These are phyloP conservation scores for Lasioglossum morio DNA, from an alignment of 2,888 invertebrate genomes.

Conservation along the genomic window DNA sequence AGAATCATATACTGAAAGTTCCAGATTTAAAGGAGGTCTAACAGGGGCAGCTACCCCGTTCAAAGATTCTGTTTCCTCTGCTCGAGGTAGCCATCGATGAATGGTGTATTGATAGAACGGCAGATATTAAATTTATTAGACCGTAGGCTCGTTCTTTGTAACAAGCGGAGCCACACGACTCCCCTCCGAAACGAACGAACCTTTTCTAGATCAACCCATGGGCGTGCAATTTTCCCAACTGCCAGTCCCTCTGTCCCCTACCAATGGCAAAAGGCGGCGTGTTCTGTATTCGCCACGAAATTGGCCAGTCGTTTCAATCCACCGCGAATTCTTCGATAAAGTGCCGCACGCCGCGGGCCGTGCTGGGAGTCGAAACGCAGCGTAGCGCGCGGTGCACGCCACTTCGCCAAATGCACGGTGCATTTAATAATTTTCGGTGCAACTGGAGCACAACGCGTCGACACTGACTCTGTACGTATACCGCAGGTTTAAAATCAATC, in stretches of 20 bases:
- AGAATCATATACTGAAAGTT: background rate
- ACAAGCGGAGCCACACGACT: constrained; percentile 1
- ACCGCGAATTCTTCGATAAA: background rate
- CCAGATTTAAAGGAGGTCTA: background rate
- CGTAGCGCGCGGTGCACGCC: background rate
- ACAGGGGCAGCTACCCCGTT: background rate
- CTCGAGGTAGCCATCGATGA: background rate
- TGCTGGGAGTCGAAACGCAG: background rate
- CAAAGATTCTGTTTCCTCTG: background rate
- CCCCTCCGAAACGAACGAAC: constrained; percentile 39
- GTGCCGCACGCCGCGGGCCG: background rate
- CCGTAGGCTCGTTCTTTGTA: background rate
- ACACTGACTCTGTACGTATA: background rate
- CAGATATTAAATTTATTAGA: constrained; percentile 7
- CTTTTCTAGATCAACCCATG: constrained; percentile 45
- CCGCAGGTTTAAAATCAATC: background rate
- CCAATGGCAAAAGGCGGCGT: constrained; percentile 17
- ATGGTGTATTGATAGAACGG: background rate
- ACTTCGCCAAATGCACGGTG: background rate
- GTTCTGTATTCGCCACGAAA: constrained; percentile 13
- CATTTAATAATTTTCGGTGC: constrained; percentile 7
- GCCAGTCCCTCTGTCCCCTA: constrained; percentile 45
- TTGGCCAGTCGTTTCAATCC: constrained; percentile 31
- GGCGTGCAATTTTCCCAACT: constrained; percentile 54
- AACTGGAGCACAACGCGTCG: too few relatives aligned